Evolutionary conservation across 2,113 vertebrate genomes (phyloP), one percentile per base, ranked within the genome.

Genomic region (Pongo pygmaeus): DNA sequence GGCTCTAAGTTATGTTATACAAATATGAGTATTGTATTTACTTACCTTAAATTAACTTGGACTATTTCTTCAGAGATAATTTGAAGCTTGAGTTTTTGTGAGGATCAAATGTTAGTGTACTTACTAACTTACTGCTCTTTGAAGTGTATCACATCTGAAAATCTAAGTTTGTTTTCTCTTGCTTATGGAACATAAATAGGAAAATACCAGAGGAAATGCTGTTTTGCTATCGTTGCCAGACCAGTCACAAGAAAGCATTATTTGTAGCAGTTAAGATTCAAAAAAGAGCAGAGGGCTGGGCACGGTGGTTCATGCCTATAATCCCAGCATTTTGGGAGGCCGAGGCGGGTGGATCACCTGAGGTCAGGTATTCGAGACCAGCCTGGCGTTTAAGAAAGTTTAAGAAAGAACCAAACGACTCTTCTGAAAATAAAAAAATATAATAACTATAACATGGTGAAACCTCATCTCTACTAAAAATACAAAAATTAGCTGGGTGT

Each of bases 51-150:
- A 52, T n/a, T 6, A 4, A 69, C 77, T 75, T 79, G 20, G 43
- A 92, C 46, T 84, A 57, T 77, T 92, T 94, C 35, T 91, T 90
- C 38, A 91, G 55, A 94, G 57, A 79, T 40, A 17, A 81, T 75
- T 50, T 72, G 75, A 92, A 74, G 30, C 40, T 67, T 84, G 48
- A 89, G 61, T 77, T 75, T 84, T 57, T 55, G 8, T 40, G 6
- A 87, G 46, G 23, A 94, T 35, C 46, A 57, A 89, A 78, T 52
- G 10, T 55, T 74, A 57, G 6, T 23, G 2, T 10, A n/a, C 6
- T 8, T n/a, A 70, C 17, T 92, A 91, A 89, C 43, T 83, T 92
- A 85, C 12, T 92, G 32, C 59, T 84, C 27, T 80, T 43, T n/a
- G 52, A 46, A 83, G 35, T 67, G 32, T 17, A 64, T 43, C 23